Evolutionary conservation across 2,888 invertebrate genomes (phyloP), one percentile per base, ranked within the genome.

Genomic region (Torymus aiolomorphi): DNA sequence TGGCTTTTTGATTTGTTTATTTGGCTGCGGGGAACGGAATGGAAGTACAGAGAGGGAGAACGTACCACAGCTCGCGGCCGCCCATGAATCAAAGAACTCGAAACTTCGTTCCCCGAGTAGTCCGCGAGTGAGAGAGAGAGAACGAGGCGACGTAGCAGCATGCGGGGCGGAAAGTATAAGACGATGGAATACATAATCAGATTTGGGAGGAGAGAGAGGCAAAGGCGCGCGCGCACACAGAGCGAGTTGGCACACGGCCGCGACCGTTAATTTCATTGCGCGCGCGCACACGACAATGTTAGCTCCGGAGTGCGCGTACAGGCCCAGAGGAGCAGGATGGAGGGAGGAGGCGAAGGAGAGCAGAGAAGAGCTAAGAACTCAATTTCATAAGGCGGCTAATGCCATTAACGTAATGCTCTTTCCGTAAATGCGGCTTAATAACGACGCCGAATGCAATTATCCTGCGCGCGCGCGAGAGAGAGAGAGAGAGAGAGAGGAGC

Each of bases 401-500:
- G 71, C 54, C 72, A 75, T 82, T 80, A 82, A 78, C 82, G 74
- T 82, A 82, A 82, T 82, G 82, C 82, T 82, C 82, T 82, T 82
- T 82, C 80, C 80, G 74, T 77, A 82, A 82, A 82, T 82, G 82
- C 77, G 82, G 82, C 77, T 82, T 80, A 82, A 80, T 82, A 82
- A 82, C 74, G 74, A 77, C 82, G 74, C 79, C 80, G 65, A 82
- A 82, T 72, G 82, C 77, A 80, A 80, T 82, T 82, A 80, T 76
- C 69, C 42, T 42, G 42, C 42, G 42, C 42, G 42, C 42, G 42
- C 42, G 42, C 8, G 42, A 31, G 31, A 31, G 31, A 24, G 24
- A 24, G 24, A 24, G 24, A 24, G 24, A 24, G 24, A 24, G 31
- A 31, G 31, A 8, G 42, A 42, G 42, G 42, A 42, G 1, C 42